Percentiles rank a stretch among this genome's conserved stretches.
Conservation (phyloP, 2,888 invertebrate genomes). For the Cephalotes varians region DNA sequence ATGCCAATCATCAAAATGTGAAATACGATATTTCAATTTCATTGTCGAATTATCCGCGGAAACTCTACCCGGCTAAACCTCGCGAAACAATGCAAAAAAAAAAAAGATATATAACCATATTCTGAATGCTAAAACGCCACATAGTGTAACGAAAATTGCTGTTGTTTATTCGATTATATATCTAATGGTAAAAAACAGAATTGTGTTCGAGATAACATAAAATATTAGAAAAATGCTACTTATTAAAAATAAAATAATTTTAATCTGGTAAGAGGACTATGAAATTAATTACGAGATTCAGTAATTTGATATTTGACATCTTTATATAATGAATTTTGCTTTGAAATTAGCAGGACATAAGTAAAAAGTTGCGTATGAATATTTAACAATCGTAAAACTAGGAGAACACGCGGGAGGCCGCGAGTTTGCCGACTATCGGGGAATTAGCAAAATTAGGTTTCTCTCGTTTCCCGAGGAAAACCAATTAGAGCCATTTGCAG, state of each 20-base stretch:
- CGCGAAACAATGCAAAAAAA: background rate
- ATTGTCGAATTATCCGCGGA: slow-evolving; percentile 17
- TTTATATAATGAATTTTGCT: background rate
- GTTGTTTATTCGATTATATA: background rate
- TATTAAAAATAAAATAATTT: background rate
- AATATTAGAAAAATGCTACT: background rate
- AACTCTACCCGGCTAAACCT: slow-evolving; percentile 20
- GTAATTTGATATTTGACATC: background rate
- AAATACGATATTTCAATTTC: slow-evolving; percentile 43
- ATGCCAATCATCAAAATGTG: slow-evolving; percentile 43
- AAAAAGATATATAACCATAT: background rate
- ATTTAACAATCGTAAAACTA: slow-evolving; percentile 15
- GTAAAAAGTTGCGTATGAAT: slow-evolving; percentile 25
- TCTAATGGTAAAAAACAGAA: background rate
- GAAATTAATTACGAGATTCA: background rate
- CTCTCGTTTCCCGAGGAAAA: slow-evolving; percentile 71
- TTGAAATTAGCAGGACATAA: background rate
- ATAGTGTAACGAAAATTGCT: background rate
- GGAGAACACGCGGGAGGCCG: background rate
- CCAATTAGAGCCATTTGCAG: slow-evolving; percentile 77
- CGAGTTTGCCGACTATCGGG: slow-evolving; percentile 55
- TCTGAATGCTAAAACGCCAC: background rate
- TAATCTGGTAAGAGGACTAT: background rate
- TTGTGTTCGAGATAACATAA: background rate
- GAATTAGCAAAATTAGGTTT: slow-evolving; percentile 78